Percentiles rank a stretch among this genome's conserved stretches.
These are phyloP conservation scores for Tachysurus vachellii DNA, from an alignment of 2,113 vertebrate genomes.

Conservation along the genomic window DNA sequence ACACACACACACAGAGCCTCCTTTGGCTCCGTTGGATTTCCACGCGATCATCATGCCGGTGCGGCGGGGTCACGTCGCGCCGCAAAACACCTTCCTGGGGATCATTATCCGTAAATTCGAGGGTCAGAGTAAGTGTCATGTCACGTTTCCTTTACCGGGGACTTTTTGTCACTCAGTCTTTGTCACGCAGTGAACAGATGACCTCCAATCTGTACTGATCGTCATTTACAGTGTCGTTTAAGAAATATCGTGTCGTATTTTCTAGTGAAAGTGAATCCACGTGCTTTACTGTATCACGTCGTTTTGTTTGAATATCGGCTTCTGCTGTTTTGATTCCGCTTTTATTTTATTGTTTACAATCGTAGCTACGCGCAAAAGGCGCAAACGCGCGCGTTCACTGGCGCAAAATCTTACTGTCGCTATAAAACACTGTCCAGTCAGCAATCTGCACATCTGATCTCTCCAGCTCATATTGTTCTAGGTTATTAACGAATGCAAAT, in stretches of 20 bases:
- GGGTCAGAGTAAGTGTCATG: constrained; percentile 91
- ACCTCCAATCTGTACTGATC: constrained; percentile 4
- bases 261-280: background rate
- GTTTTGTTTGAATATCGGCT: background rate
- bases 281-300: background rate
- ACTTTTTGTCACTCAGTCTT: background rate
- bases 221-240: background rate
- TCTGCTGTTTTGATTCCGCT: background rate
- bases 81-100: constrained; percentile 97
- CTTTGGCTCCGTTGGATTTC: background rate
- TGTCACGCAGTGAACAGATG: background rate
- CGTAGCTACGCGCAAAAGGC: background rate
- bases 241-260: background rate
- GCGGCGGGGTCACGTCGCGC: constrained; percentile 98
- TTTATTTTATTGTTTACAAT: constrained; percentile 1
- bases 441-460: background rate
- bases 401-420: background rate
- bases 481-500: background rate
- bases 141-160: background rate
- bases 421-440: background rate
- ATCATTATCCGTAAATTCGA: constrained; percentile 99
- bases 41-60: constrained; percentile 86
- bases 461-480: background rate
- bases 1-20: background rate
- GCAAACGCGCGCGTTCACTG: background rate